Base-by-base conservation (phyloP, 2,797 vertebrate genomes). In the Graptemys geographica region DNA sequence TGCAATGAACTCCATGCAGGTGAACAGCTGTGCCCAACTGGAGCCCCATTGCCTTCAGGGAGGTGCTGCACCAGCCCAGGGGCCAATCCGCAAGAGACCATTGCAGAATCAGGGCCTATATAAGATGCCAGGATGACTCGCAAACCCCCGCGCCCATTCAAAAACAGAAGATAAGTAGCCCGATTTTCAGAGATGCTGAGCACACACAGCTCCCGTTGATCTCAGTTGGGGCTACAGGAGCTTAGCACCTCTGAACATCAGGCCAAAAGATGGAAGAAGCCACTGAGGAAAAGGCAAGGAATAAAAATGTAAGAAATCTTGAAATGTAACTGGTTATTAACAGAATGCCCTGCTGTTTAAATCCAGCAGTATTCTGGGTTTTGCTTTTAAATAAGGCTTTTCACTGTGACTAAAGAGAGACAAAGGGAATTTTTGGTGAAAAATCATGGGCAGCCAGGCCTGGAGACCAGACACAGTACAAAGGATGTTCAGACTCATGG, bases 341-440 rank as follows among this genome's bases (percentile, higher is more conserved):
- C 88, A 86, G 72, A 92, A 89, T n/a, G n/a, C 37, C 83, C 92
- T 90, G 89, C 86, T 93, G 72, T 82, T 87, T 95, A 88, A 80
- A 85, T 76, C 57, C 83, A 94, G 53, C 86, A 84, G 65, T 95
- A 52, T 87, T 91, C 79, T 92, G 33, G 49, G 57, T 33, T 10
- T 92, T 89, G 62, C 72, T 93, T 96, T 91, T 92, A 87, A 94
- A 72, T 62, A 55, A 82, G 3, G 52, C 41, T 96, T 96, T 91
- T 83, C n/a, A 27, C 18, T 79, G 65, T 44, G 47, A 49, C 1
- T 18, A 72, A 78, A 83, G 55, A 83, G 41, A 41, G 57, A 12
- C 81, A 94, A 96, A 84, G 33, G 41, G 86, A 52, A 49, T 86
- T 92, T 94, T 51, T 86, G 62, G 91, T 90, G 25, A 52, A 44